These are phyloP conservation scores for Pocillopora damicornis DNA, from an alignment of 64 coral and sea anemone genomes.

Conservation along the genomic window DNA sequence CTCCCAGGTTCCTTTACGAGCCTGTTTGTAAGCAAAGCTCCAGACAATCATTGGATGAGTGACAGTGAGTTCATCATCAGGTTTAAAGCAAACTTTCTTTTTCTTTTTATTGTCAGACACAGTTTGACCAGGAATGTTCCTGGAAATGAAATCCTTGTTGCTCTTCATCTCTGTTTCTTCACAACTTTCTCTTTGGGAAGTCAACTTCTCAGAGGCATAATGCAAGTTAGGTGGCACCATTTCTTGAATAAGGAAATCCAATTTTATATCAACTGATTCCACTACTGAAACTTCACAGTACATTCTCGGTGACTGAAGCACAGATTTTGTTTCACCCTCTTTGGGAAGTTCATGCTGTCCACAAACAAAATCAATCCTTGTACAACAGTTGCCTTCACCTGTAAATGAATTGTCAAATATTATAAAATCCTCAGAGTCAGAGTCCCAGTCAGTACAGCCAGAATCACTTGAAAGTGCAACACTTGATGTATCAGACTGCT, in stretches of 20 bases:
- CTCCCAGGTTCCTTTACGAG: constrained; percentile 58
- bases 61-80: constrained; percentile 25
- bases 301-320: not conserved
- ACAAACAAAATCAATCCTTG: constrained; percentile 9
- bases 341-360: not conserved
- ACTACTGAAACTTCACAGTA: not conserved
- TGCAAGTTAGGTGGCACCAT: not conserved
- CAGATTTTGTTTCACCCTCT: not conserved
- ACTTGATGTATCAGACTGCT: constrained; percentile 25
- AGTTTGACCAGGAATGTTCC: not conserved
- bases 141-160: not conserved
- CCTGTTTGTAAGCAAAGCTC: constrained; percentile 48
- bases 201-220: not conserved
- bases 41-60: constrained; percentile 40
- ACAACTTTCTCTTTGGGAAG: not conserved
- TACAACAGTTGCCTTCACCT: not conserved
- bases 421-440: constrained; percentile 19
- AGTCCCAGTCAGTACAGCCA: not conserved
- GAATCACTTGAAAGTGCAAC: not conserved
- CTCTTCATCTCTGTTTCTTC: not conserved
- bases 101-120: not conserved
- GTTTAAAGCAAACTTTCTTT: constrained; percentile 51
- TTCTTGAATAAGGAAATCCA: constrained; percentile 22
- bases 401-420: constrained; percentile 12
- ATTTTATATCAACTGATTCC: not conserved